Percentiles rank a stretch among this genome's conserved stretches.
Evolutionary conservation across 1,140 invertebrate species (phyloP).

Genomic region (Harlomillsia oculata): DNA sequence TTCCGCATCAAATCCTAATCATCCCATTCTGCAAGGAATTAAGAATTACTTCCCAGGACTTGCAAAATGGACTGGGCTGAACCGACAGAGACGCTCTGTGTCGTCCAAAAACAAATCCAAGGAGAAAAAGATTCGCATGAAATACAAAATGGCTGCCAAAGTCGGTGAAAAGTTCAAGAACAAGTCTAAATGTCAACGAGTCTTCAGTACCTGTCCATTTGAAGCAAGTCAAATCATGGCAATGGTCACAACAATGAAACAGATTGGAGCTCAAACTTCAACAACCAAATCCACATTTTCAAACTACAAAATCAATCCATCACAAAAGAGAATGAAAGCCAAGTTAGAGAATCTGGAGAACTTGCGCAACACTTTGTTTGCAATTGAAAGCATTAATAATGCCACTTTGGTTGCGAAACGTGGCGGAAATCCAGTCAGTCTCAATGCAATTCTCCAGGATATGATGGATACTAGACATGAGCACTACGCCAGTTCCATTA

Average conservation of each 20-base stretch:
- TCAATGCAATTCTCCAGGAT: background rate
- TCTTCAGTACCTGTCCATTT: constrained; percentile 9
- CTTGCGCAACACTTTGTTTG: constrained; percentile 1
- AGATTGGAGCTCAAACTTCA: background rate
- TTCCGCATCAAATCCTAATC: no score
- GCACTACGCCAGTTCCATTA: no score
- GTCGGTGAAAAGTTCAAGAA: background rate
- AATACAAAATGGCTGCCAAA: background rate
- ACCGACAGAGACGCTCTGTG: no score
- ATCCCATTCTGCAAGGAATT: no score
- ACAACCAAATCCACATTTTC: background rate
- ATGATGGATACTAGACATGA: background rate
- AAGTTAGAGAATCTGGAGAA: background rate
- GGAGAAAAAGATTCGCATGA: no score
- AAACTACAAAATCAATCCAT: background rate
- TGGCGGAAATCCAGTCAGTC: background rate
- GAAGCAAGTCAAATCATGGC: background rate
- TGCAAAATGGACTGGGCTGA: no score
- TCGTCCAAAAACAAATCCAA: no score
- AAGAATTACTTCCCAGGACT: no score
- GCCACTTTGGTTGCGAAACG: background rate
- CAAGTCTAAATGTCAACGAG: background rate
- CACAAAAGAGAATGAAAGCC: background rate
- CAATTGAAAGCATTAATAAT: constrained; percentile 10
- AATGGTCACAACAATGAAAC: constrained; percentile 1